Base-by-base conservation (phyloP, 1,140 invertebrate species). In the Papilio polytes region DNA sequence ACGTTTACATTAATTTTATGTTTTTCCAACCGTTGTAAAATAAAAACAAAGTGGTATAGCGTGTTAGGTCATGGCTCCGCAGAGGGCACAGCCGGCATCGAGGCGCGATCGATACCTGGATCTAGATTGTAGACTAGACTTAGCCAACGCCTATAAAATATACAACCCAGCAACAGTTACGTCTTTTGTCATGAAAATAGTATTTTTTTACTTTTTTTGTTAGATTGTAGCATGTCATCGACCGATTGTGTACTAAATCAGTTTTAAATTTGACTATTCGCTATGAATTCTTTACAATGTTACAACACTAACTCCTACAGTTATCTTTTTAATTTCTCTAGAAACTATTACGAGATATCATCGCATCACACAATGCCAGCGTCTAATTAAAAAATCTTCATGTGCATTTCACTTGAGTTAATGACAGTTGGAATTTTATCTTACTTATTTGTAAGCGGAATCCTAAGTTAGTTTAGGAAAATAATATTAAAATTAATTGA, bases 61-160 rank as follows among this genome's bases (percentile, higher is more conserved):
- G 66, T 74, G 31, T 44, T 80, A 85, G 81, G 84, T 82, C 82
- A 81, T 66, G 80, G 77, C 82, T 70, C 82, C 82, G 84, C 86
- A 86, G 78, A 70, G 76, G 74, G 83, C 83, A 85, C 84, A 84
- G 80, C 80, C 79, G 31, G 86, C 84, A 51, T 80, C 86, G 79
- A 80, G 83, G 53, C 46, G 20, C 74, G 82, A 85, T 88, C 87
- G 78, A 88, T 88, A 84, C 80, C 82, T 83, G 83, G 70, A 84
- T 82, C 80, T 36, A 31, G 63, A 15, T 63, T 22, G 13, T 70
- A 70, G 63, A 31, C 22, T 22, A n/a, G n/a, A n/a, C 18, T 81
- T 56, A 81, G 63, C 63, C 26, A 70, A 36, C 63, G 63, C 63
- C 22, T 7, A 41, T 41, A 41, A 6, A 41, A 41, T 41, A 31